These are phyloP conservation scores for Neuroscelio doddi DNA, from an alignment of 2,888 invertebrate species.

Conservation along the genomic window DNA sequence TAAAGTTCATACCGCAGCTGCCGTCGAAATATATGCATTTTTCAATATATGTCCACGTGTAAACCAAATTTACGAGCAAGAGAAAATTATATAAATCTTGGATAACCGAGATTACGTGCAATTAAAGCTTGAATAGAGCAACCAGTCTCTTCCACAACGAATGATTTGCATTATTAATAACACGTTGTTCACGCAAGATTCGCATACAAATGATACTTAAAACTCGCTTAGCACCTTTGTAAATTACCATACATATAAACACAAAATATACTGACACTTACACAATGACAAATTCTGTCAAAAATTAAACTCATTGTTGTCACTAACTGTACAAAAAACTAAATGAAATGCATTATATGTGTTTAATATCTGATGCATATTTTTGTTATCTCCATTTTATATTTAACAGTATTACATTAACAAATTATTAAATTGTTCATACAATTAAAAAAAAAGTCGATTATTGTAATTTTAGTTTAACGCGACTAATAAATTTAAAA, in stretches of 20 bases:
- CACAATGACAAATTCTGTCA: too few species aligned
- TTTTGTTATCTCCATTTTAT: too few species aligned
- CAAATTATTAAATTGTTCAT: too few species aligned
- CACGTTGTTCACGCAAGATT: slow-evolving; percentile 32
- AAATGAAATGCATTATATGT: too few species aligned
- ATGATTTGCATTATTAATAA: slow-evolving; percentile 45
- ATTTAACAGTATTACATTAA: too few species aligned
- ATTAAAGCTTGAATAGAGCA: slow-evolving; percentile 45
- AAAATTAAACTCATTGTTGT: too few species aligned
- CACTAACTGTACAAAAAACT: too few species aligned
- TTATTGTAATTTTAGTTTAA: too few species aligned
- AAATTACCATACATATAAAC: slow-evolving; percentile 13
- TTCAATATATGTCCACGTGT: slow-evolving; percentile 17
- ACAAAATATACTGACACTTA: slow-evolving; percentile 27
- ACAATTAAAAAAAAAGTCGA: too few species aligned
- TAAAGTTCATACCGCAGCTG: slow-evolving; percentile 21
- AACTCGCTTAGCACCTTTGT: slow-evolving; percentile 11
- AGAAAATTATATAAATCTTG: slow-evolving; percentile 43
- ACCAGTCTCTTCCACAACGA: slow-evolving; percentile 33
- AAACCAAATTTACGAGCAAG: slow-evolving; percentile 36
- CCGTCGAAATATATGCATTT: slow-evolving; percentile 18
- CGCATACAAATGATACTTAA: slow-evolving; percentile 39
- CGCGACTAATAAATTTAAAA: too few species aligned
- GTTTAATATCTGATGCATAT: too few species aligned
- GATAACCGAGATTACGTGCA: slow-evolving; percentile 45